These are phyloP conservation scores for Drosophila willistoni DNA, from an alignment of 1,140 invertebrate species.

Conservation along the genomic window DNA sequence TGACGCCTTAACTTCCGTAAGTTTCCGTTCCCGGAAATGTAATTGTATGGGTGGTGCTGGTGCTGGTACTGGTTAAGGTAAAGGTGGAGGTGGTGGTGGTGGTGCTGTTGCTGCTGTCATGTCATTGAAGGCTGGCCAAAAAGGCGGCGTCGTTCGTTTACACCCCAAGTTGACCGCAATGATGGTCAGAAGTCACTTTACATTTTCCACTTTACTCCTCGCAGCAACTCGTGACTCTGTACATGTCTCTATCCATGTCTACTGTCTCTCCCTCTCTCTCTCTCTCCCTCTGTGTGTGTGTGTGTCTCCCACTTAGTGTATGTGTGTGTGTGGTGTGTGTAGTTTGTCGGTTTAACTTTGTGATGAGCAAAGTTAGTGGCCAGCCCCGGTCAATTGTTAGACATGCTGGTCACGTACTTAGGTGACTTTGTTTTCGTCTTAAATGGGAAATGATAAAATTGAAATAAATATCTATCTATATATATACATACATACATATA, in stretches of 20 bases:
- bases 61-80: no score
- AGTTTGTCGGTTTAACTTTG: conserved; percentile 59
- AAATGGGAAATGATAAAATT: conserved; percentile 80
- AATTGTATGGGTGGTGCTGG: conserved; percentile 42
- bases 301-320: background rate
- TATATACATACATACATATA: conserved; percentile 23
- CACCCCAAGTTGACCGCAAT: conserved; percentile 75
- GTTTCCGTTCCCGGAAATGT: conserved; percentile 67
- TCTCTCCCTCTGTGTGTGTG: background rate
- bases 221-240: conserved; percentile 8
- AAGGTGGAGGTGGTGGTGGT: conserved; percentile 1
- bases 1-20: conserved; percentile 69
- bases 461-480: conserved; percentile 70
- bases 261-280: background rate
- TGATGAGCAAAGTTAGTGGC: conserved; percentile 74
- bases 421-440: conserved; percentile 80
- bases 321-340: conserved; percentile 29
- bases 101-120: conserved; percentile 31
- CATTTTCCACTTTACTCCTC: conserved; percentile 48
- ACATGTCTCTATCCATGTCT: conserved; percentile 1
- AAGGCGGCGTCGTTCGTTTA: conserved; percentile 69
- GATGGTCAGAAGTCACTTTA: conserved; percentile 77
- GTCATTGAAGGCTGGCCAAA: conserved; percentile 66
- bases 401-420: conserved; percentile 71
- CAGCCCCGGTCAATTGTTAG: conserved; percentile 62